Percentiles rank a stretch among this genome's conserved stretches.
Evolutionary conservation across 2,113 vertebrate genomes (phyloP).

Genomic region (Osmerus mordax): DNA sequence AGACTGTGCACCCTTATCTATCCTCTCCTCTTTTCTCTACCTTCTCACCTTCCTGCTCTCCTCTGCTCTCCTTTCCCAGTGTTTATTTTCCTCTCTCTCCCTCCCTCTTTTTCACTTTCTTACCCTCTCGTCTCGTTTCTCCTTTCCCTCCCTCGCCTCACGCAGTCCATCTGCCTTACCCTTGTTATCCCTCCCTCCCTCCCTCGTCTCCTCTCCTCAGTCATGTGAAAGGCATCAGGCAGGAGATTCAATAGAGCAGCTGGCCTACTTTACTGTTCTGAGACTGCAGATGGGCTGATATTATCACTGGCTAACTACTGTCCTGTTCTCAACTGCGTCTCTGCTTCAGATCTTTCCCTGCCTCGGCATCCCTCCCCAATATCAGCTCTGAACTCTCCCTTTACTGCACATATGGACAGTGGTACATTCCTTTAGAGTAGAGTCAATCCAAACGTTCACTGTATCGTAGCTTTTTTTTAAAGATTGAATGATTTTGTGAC

Average conservation of each 20-base stretch:
- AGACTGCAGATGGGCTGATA: conserved; percentile 20
- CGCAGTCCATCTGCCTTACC: neutral
- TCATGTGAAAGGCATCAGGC: conserved; percentile 72
- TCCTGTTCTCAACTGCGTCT: neutral
- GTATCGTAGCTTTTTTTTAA: too few species aligned
- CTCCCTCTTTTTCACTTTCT: neutral
- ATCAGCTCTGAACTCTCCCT: neutral
- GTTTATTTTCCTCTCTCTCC: neutral
- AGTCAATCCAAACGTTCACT: too few species aligned
- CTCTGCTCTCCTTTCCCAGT: neutral
- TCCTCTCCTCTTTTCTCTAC: neutral
- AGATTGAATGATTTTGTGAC: too few species aligned
- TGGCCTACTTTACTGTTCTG: conserved; percentile 35
- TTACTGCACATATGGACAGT: neutral
- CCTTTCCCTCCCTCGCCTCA: neutral
- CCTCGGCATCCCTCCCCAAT: neutral
- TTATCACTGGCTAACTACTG: conserved; percentile 11
- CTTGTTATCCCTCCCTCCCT: neutral
- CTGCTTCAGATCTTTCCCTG: neutral
- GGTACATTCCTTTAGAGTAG: too few species aligned
- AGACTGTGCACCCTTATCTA: conserved; percentile 1
- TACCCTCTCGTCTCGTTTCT: conserved; percentile 18
- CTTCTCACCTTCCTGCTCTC: neutral
- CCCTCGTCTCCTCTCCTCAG: neutral
- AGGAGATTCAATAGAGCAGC: conserved; percentile 44